These are phyloP conservation scores for Vespertilio murinus DNA, from an alignment of 2,797 vertebrate species.

Conservation along the genomic window DNA sequence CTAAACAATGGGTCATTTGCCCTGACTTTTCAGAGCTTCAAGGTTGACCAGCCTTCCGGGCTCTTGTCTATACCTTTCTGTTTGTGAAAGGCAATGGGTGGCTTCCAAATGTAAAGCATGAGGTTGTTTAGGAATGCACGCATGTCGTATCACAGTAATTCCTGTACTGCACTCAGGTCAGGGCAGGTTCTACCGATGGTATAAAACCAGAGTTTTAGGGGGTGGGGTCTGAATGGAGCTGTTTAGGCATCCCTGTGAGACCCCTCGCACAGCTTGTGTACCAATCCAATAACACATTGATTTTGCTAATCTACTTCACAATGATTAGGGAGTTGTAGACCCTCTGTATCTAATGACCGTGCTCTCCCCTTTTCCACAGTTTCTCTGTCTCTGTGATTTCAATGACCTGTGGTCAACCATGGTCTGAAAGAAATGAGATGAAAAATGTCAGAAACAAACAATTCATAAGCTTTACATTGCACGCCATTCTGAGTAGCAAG, in stretches of 20 bases:
- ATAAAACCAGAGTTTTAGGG: neutral
- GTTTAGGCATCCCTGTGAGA: neutral
- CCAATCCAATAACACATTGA: neutral
- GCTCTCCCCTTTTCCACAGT: neutral
- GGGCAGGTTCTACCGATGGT: neutral
- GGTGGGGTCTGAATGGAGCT: neutral
- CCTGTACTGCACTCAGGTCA: neutral
- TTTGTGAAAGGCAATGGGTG: too few species aligned
- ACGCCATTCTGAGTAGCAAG: neutral
- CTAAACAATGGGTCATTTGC: too few species aligned
- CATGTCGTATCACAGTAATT: neutral
- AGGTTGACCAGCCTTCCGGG: too few species aligned
- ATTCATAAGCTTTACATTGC: neutral
- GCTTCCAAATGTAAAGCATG: neutral
- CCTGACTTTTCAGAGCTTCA: too few species aligned
- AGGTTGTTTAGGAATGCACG: neutral
- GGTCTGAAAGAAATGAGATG: neutral
- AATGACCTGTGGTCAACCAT: neutral
- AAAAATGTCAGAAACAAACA: neutral
- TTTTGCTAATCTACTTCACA: neutral
- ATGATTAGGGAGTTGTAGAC: neutral
- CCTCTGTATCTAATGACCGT: neutral
- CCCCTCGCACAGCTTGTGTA: neutral
- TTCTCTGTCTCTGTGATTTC: neutral
- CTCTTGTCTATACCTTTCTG: too few species aligned